Evolutionary conservation across 2,888 invertebrate species (phyloP).

Genomic region (Erpobdella octoculata): DNA sequence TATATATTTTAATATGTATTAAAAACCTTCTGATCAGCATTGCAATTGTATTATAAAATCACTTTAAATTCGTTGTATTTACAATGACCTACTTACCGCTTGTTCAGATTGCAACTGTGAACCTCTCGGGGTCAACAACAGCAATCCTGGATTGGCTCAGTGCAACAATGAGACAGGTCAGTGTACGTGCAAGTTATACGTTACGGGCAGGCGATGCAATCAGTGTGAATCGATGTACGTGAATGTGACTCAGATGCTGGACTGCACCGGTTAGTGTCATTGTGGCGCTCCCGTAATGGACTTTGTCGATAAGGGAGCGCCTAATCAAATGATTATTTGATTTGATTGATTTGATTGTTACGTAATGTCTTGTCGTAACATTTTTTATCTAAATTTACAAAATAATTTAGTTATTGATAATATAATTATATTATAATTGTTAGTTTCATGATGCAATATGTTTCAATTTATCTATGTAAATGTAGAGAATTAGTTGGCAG

Average conservation of each 20-base stretch:
- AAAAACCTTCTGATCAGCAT: not conserved
- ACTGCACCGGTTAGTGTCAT: slow-evolving; percentile 39
- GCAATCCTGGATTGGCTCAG: not conserved
- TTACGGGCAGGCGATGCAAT: slow-evolving; percentile 40
- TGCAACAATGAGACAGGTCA: slow-evolving; percentile 43
- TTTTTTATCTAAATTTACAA: too few relatives aligned
- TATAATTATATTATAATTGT: too few relatives aligned
- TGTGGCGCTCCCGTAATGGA: too few relatives aligned
- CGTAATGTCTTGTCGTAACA: too few relatives aligned
- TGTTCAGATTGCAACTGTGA: slow-evolving; percentile 55
- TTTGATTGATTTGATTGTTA: too few relatives aligned
- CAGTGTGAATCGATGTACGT: slow-evolving; percentile 34
- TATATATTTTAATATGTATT: not conserved
- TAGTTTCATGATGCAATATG: too few relatives aligned
- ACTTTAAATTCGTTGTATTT: not conserved
- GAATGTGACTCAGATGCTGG: slow-evolving; percentile 23
- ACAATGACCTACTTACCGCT: too few relatives aligned
- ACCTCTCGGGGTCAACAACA: slow-evolving; percentile 59
- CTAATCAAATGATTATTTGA: too few relatives aligned
- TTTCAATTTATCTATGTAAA: too few relatives aligned
- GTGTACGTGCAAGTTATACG: slow-evolving; percentile 47
- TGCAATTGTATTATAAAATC: not conserved
- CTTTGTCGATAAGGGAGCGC: too few relatives aligned
- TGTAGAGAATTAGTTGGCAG: too few relatives aligned
- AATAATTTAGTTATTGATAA: too few relatives aligned